These are phyloP conservation scores for Adelognathus sp. DNA, from an alignment of 2,888 invertebrate species.

Conservation along the genomic window DNA sequence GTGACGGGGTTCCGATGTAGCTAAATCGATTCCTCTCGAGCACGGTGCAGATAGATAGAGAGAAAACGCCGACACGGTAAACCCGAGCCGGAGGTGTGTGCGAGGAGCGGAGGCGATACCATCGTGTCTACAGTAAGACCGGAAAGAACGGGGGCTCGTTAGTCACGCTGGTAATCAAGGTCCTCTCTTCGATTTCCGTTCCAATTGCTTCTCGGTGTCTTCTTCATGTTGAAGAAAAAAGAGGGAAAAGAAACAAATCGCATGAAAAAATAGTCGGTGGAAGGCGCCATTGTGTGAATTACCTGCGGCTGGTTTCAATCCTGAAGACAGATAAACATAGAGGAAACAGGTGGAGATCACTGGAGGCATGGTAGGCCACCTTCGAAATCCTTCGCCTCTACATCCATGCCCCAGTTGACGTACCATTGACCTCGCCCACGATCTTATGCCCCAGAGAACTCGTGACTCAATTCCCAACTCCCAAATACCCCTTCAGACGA, in stretches of 20 bases:
- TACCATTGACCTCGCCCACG: constrained; percentile 58
- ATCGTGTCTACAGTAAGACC: constrained; percentile 4
- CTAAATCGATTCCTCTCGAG: constrained; percentile 73
- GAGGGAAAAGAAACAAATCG: constrained; percentile 6
- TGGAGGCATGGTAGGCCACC: constrained; percentile 16
- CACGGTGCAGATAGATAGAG: constrained; percentile 68
- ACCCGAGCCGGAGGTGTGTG: constrained; percentile 35
- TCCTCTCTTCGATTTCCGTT: constrained; percentile 57
- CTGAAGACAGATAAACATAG: background rate
- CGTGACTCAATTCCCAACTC: constrained; percentile 45
- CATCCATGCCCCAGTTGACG: constrained; percentile 33
- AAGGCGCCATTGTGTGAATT: constrained; percentile 49
- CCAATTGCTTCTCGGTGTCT: constrained; percentile 52
- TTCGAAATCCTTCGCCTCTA: constrained; percentile 15
- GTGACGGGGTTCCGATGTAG: constrained; percentile 45
- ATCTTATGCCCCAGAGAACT: constrained; percentile 63
- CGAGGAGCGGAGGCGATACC: constrained; percentile 60
- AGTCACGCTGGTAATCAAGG: constrained; percentile 76
- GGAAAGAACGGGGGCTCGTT: constrained; percentile 69
- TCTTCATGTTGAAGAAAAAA: constrained; percentile 30
- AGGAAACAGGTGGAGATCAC: background rate
- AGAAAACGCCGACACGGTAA: constrained; percentile 62
- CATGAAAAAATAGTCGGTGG: background rate
- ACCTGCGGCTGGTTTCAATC: constrained; percentile 45
- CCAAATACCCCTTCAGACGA: constrained; percentile 6